Evolutionary conservation across 2,888 invertebrate genomes (phyloP), one percentile per base, ranked within the genome.

Genomic region (Eretmocerus hayati): DNA sequence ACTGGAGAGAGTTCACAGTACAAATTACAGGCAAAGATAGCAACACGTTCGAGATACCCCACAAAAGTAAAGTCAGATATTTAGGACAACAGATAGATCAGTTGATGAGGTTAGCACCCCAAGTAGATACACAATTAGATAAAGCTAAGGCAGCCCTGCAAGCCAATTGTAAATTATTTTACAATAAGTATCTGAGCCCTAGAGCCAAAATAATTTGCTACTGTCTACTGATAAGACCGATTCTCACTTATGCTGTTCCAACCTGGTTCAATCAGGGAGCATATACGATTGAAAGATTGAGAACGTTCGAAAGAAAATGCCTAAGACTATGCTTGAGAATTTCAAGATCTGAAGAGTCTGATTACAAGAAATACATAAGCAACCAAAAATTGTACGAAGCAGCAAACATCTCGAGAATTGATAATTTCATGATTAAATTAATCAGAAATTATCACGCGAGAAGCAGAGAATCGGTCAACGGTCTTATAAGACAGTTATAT

Each of bases 371-470:
- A 16, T 38, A 33, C 19, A 40, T 42, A n/a, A 35, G 35, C 22
- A 54, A 48, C 16, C 39, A 45, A 42, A 13, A 42, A 1, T 9
- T 54, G 13, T 52, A 54, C 18, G 9, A 52, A 8, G 11, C 9
- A 18, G 52, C 54, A 2, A 43, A 45, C 31, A 48, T 52, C 2
- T 45, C 46, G 2, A 22, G 49, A 26, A 44, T 52, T 11, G 54
- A 54, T 15, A 54, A 44, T 33, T 49, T 47, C 37, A 47, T 52
- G 1, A 30, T 53, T 5, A 54, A 52, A 42, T 2, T 50, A 2
- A 41, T n/a, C 6, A 30, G 51, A 44, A 23, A 52, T 18, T 50
- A 54, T 15, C 36, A 41, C 9, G 30, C 19, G 3, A 22, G 20
- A 5, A 16, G 30, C 2, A 30, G 18, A 19, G 15, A n/a, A 5